Percentiles rank a stretch among this genome's conserved stretches.
Conservation (phyloP, 1,140 invertebrate genomes). For the Stenopsyche tienmushanensis region DNA sequence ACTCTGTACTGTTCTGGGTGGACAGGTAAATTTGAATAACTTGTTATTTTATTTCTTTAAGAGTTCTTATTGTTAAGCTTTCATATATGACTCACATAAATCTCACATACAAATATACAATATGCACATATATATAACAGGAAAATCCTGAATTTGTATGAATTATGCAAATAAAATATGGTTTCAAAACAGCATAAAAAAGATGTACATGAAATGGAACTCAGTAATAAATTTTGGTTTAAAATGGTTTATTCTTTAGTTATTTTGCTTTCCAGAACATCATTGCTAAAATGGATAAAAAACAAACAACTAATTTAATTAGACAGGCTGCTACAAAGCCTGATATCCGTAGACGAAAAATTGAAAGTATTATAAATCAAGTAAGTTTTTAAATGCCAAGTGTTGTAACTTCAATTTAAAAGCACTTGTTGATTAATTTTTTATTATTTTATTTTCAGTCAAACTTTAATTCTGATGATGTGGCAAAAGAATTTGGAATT, state of each 20-base stretch:
- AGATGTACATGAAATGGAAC: too few species aligned
- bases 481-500: conserved; percentile 62
- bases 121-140: too few species aligned
- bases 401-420: not conserved
- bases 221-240: too few species aligned
- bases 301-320: conserved; percentile 64
- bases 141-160: too few species aligned
- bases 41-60: not conserved
- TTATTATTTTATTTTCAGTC: conserved; percentile 36
- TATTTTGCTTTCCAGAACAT: conserved; percentile 12
- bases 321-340: conserved; percentile 58
- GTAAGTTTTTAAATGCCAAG: conserved; percentile 1
- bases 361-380: conserved; percentile 44
- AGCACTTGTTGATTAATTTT: not conserved
- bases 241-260: too few species aligned
- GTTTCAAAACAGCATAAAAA: too few species aligned
- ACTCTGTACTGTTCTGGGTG: conserved; percentile 59
- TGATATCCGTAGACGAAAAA: conserved; percentile 57
- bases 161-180: too few species aligned
- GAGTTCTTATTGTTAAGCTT: too few species aligned
- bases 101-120: not conserved
- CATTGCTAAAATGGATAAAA: conserved; percentile 20
- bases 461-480: conserved; percentile 53
- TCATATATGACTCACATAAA: not conserved
- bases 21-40: conserved; percentile 51